Conservation (phyloP, 2,888 invertebrate genomes). For the Drosophila maculinotata region DNA sequence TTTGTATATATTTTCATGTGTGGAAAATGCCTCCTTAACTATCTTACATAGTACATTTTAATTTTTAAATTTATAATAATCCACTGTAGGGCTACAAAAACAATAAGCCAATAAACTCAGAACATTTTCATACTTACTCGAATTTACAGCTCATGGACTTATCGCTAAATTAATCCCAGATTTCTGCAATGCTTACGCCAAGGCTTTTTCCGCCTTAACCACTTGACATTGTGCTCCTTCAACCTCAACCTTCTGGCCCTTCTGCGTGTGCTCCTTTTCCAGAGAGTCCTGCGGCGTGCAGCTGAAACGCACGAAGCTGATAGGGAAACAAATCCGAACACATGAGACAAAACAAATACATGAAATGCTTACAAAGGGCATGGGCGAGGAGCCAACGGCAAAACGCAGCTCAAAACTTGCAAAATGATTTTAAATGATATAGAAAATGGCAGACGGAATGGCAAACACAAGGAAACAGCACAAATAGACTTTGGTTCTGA, state of each 20-base stretch:
- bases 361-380: constrained; percentile 14
- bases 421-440: constrained; percentile 70
- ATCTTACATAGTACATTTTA: too few relatives aligned
- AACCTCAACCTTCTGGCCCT: constrained; percentile 6
- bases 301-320: constrained; percentile 42
- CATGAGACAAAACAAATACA: constrained; percentile 36
- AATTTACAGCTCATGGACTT: constrained; percentile 32
- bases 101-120: constrained; percentile 23
- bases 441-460: constrained; percentile 39
- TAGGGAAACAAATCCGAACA: constrained; percentile 66
- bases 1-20: too few relatives aligned
- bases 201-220: constrained; percentile 31
- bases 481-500: constrained; percentile 13
- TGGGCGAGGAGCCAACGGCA: constrained; percentile 13
- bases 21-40: too few relatives aligned
- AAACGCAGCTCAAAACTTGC: constrained; percentile 63
- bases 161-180: constrained; percentile 34
- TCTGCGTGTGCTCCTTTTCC: background rate
- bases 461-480: constrained; percentile 16
- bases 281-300: constrained; percentile 27
- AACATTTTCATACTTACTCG: constrained; percentile 10
- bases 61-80: background rate
- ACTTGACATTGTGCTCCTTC: constrained; percentile 34
- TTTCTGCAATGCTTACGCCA: constrained; percentile 18
- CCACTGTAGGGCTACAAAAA: background rate